phyloP scores from a whole-genome alignment of 2,888 invertebrate species.

The Amitus sp. region DNA sequence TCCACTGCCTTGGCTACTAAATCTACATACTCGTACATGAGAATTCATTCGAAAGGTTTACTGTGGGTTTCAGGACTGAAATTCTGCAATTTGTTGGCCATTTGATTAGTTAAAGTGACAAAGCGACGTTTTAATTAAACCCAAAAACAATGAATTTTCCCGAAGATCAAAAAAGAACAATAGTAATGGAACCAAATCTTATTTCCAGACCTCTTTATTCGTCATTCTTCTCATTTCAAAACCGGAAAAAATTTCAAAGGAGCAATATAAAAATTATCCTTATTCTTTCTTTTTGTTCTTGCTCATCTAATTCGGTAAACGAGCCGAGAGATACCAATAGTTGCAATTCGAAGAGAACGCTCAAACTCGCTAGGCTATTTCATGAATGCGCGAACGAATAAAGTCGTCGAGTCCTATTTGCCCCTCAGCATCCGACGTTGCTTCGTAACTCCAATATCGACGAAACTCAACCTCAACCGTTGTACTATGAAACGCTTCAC shows the following conservation, averaged over 20 bases:
- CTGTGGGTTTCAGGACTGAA: background rate
- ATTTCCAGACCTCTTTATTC: too few species aligned
- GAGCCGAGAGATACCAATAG: constrained; percentile 47
- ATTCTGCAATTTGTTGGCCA: too few species aligned
- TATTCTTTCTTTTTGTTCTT: background rate
- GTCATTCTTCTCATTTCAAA: too few species aligned
- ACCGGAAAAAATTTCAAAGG: too few species aligned
- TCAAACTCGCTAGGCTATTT: constrained; percentile 50
- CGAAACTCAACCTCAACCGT: constrained; percentile 30
- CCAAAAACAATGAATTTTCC: too few species aligned
- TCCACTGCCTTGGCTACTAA: constrained; percentile 14
- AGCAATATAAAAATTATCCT: background rate
- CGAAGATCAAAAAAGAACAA: too few species aligned
- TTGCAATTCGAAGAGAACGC: constrained; percentile 48
- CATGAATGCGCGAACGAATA: constrained; percentile 51
- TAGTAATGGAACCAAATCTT: too few species aligned
- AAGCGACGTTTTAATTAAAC: too few species aligned
- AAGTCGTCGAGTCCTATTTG: constrained; percentile 31
- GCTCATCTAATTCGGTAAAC: constrained; percentile 10
- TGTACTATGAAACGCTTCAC: constrained; percentile 33
- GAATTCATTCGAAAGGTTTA: constrained; percentile 3
- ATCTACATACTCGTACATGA: constrained; percentile 13
- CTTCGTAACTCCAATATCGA: constrained; percentile 27
- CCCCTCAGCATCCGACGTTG: constrained; percentile 19
- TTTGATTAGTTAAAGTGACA: too few species aligned